Evolutionary conservation across 2,888 invertebrate species (phyloP), one percentile per base, ranked within the genome.

Genomic region (Crocallis elinguaria): DNA sequence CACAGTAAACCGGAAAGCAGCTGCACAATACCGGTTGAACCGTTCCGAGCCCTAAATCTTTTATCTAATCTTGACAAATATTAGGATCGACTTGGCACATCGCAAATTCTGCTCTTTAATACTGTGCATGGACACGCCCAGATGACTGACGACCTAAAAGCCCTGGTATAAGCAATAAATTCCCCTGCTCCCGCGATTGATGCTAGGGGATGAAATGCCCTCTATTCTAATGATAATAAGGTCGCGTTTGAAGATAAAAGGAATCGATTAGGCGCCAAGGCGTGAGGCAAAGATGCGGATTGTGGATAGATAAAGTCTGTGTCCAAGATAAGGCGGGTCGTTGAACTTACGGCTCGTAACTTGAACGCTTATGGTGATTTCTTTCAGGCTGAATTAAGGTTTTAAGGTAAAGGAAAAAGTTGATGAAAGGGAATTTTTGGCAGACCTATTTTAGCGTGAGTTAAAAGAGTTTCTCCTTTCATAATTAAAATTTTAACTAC

Each of bases 21-120:
- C 67, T 66, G 67, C 67, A 66, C 62, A 64, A 64, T 66, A 58
- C 62, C 48, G 58, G 65, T 66, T 69, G 68, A 69, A 66, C 63
- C 69, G 65, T 62, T 66, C 64, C 67, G 66, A 64, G 68, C 66
- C 73, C 68, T 62, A 73, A 71, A 76, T 73, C 74, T 75, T 73
- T 77, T 77, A 82, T 82, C 82, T 81, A 75, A 85, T 84, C 84
- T 82, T 68, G 75, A 79, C 79, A 83, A 86, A 86, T 84, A 84
- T 81, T 81, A 72, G 71, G 73, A 67, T 68, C 62, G 63, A 71
- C 70, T 78, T 74, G 70, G 80, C 79, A 73, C 74, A 73, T 80
- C 68, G 75, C 77, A 65, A 79, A 82, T 75, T 74, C 72, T 67
- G 62, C 49, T 60, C 59, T 62, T 66, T 67, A 64, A 58, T 52